Evolutionary conservation across 2,888 invertebrate species (phyloP).

Genomic region (Ganaspis brasiliensis): DNA sequence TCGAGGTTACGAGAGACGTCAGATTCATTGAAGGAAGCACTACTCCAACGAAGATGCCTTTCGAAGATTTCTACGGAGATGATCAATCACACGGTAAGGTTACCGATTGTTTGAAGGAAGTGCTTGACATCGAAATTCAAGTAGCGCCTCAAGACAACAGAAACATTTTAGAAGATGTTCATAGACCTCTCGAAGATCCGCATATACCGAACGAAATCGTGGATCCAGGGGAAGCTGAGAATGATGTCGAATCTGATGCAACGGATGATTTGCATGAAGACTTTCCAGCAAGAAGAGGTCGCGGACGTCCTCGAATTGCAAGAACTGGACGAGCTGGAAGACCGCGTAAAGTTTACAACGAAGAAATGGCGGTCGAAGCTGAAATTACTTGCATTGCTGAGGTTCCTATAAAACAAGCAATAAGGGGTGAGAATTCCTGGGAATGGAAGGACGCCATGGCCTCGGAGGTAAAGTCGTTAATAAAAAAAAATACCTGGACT

Average conservation of each 20-base stretch:
- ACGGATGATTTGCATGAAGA: no score
- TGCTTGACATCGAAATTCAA: no score
- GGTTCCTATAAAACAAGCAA: conserved; percentile 32
- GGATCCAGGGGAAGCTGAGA: no score
- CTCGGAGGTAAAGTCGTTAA: conserved; percentile 32
- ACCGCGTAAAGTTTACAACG: conserved; percentile 35
- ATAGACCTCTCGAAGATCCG: no score
- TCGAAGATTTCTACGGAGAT: background rate
- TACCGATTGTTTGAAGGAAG: background rate
- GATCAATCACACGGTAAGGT: background rate
- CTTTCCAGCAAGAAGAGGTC: conserved; percentile 44
- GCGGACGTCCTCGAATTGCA: conserved; percentile 31
- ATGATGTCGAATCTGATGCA: no score
- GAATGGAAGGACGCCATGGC: conserved; percentile 46
- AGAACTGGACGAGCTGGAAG: conserved; percentile 47
- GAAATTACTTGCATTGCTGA: conserved; percentile 27
- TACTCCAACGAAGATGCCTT: background rate
- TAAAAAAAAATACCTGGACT: conserved; percentile 45
- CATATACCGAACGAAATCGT: no score
- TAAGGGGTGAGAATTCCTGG: conserved; percentile 21
- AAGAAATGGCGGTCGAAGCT: background rate
- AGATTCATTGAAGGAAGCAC: background rate
- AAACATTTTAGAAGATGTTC: no score
- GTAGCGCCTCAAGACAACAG: no score
- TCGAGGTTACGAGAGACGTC: background rate